Base-by-base conservation (phyloP, 2,797 vertebrate species). In the Notolabrus celidotus region DNA sequence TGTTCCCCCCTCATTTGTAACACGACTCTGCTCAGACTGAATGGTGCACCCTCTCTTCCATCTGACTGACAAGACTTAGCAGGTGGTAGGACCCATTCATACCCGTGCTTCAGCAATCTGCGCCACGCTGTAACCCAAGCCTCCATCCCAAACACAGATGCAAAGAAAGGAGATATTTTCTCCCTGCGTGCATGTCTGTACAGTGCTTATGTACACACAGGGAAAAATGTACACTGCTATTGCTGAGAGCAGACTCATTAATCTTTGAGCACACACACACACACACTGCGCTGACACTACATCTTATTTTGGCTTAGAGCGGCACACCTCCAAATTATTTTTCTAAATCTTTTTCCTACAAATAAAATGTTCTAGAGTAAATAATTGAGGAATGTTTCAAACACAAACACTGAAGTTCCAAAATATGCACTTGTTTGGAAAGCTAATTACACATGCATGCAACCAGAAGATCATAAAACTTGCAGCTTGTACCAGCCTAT, bases 41-140 rank as follows among this genome's bases (percentile, higher is more conserved):
- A 87, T 15, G 80, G 64, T 71, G 76, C 67, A 39, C 72, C 66
- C 76, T 79, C 71, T 80, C 79, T 80, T 80, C 80, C 80, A 67
- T 87, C 75, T 84, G 87, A 84, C 84, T 92, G 90, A 92, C 88
- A 36, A 90, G 84, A 79, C 82, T 75, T 79, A 91, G 89, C 91
- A 92, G 91, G 88, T 92, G 91, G 90, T 71, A 38, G 67, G 71
- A 85, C 82, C 85, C 90, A 82, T 85, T 90, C 90, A 81, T 89
- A 74, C 81, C 70, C 78, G 25, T 22, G 25, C 56, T 80, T 64
- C 79, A 82, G 84, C 86, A 80, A 87, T 88, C 87, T 62, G 76
- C 88, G 66, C 77, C 65, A 4, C 16, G 76, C 79, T 86, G 90
- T 88, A 92, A 92, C 89, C 80, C 79, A 88, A 92, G 74, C 79